phyloP scores from a whole-genome alignment of 1,140 invertebrate species.

The Drosophila bifasciata region DNA sequence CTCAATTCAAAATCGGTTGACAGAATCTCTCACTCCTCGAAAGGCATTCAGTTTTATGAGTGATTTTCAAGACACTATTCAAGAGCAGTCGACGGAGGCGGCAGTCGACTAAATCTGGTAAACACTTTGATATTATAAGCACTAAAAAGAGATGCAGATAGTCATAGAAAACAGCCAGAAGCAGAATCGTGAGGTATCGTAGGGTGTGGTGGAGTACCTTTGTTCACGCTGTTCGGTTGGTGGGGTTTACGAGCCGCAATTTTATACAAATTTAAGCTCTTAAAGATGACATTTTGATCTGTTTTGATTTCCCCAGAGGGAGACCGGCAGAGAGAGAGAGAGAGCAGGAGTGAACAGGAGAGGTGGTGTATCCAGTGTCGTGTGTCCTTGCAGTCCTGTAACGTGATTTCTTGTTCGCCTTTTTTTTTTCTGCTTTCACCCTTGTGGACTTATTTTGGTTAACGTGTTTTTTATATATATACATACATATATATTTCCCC shows the following conservation, averaged over 20 bases:
- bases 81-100: conserved; percentile 5
- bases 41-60: conserved; percentile 24
- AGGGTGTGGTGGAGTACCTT: conserved; percentile 44
- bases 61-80: conserved; percentile 39
- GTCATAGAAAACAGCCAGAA: background rate
- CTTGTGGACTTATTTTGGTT: conserved; percentile 43
- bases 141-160: conserved; percentile 24
- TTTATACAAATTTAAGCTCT: conserved; percentile 83
- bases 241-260: conserved; percentile 67
- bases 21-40: conserved; percentile 3
- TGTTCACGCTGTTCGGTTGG: conserved; percentile 34
- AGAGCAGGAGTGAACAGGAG: background rate
- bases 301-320: conserved; percentile 81
- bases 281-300: conserved; percentile 84
- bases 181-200: no score
- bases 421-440: conserved; percentile 2
- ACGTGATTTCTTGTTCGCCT: conserved; percentile 66
- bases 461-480: conserved; percentile 63
- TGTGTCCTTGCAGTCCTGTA: conserved; percentile 55
- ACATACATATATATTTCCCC: conserved; percentile 29
- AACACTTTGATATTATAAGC: conserved; percentile 64
- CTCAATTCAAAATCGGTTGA: background rate
- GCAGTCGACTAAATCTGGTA: conserved; percentile 56
- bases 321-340: conserved; percentile 5
- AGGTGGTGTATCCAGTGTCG: conserved; percentile 16